These are phyloP conservation scores for Pogoniulus pusillus DNA, from an alignment of 2,797 vertebrate genomes.

Conservation along the genomic window DNA sequence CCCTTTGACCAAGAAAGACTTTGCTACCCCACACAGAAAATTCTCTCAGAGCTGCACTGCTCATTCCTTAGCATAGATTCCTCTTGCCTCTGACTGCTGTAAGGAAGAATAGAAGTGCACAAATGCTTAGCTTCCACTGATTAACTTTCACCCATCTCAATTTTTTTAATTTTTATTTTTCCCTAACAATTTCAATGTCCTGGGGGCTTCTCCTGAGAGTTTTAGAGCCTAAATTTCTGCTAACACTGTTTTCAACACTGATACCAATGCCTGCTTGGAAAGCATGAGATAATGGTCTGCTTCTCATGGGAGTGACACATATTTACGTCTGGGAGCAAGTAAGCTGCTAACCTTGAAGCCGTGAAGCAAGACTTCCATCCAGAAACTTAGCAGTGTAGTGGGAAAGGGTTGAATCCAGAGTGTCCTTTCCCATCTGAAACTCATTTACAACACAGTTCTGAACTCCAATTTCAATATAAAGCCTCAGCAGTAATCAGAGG, in stretches of 20 bases:
- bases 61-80: slow-evolving; percentile 66
- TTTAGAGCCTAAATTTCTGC: slow-evolving; percentile 75
- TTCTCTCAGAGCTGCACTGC: slow-evolving; percentile 29
- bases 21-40: slow-evolving; percentile 16
- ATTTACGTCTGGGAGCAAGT: slow-evolving; percentile 78
- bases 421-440: slow-evolving; percentile 42
- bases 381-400: slow-evolving; percentile 64
- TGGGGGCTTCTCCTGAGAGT: slow-evolving; percentile 74
- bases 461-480: slow-evolving; percentile 33
- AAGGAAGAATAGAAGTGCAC: slow-evolving; percentile 81
- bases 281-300: slow-evolving; percentile 79
- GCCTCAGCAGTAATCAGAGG: slow-evolving; percentile 52
- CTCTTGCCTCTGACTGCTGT: slow-evolving; percentile 77
- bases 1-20: slow-evolving; percentile 4
- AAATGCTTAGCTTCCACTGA: slow-evolving; percentile 81
- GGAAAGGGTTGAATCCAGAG: slow-evolving; percentile 48
- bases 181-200: slow-evolving; percentile 80
- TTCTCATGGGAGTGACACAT: slow-evolving; percentile 82
- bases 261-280: slow-evolving; percentile 80
- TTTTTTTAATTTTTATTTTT: slow-evolving; percentile 56
- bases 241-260: slow-evolving; percentile 78
- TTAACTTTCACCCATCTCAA: slow-evolving; percentile 80
- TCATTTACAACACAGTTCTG: background rate
- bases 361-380: slow-evolving; percentile 69
- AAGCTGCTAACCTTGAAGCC: slow-evolving; percentile 75